Evolutionary conservation across 2,888 invertebrate species (phyloP).

Genomic region (Fissipunctia ypsillon): DNA sequence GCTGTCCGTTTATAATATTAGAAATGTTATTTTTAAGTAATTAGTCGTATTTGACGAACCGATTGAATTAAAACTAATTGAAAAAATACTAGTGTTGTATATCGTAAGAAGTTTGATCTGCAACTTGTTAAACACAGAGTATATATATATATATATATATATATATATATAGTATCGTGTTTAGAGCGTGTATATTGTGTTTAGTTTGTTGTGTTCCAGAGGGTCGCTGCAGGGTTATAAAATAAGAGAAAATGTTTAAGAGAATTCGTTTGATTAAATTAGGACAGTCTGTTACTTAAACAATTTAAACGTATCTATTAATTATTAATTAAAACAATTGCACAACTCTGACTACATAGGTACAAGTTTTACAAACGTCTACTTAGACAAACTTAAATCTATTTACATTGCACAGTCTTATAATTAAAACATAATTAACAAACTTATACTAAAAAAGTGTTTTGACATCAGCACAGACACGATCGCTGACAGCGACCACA

Average conservation of each 20-base stretch:
- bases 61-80: neutral
- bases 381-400: constrained; percentile 24
- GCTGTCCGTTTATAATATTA: no score
- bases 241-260: neutral
- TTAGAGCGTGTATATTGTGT: neutral
- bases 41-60: neutral
- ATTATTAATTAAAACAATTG: constrained; percentile 62
- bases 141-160: no score
- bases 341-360: constrained; percentile 68
- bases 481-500: constrained; percentile 72
- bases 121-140: neutral
- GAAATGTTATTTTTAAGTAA: neutral
- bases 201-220: no score
- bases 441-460: constrained; percentile 12
- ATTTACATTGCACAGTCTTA: constrained; percentile 58
- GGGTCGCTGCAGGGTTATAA: neutral
- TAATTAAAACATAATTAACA: constrained; percentile 30
- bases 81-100: neutral
- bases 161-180: no score
- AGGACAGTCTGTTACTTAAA: constrained; percentile 6
- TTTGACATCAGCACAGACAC: constrained; percentile 54
- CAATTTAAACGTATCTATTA: constrained; percentile 1
- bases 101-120: neutral
- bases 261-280: constrained; percentile 6
- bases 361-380: constrained; percentile 57